These are phyloP conservation scores for Gorsachius goisagi DNA, from an alignment of 2,113 vertebrate species.

Conservation along the genomic window DNA sequence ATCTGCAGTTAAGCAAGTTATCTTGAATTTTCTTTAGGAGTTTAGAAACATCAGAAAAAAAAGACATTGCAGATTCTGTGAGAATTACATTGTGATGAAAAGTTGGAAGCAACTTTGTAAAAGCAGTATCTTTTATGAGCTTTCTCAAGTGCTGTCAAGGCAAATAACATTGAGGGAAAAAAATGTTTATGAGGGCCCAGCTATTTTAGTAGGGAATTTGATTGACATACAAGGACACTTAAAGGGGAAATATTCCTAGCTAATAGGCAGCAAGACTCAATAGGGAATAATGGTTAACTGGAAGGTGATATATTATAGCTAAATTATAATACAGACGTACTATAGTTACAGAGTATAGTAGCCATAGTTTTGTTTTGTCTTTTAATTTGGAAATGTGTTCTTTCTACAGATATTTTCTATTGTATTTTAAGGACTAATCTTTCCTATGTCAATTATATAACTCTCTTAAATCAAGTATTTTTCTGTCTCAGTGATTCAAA, in stretches of 20 bases:
- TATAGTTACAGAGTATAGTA: background rate
- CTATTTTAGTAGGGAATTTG: background rate
- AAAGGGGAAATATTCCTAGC: background rate
- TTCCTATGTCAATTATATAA: background rate
- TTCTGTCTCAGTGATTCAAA: background rate
- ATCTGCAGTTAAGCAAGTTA: background rate
- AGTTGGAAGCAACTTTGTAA: background rate
- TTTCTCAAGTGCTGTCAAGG: background rate
- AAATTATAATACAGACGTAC: background rate
- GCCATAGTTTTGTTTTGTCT: background rate
- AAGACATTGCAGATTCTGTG: background rate
- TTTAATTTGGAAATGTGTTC: background rate
- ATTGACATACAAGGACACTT: background rate
- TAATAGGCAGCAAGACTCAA: background rate
- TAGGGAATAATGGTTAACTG: background rate
- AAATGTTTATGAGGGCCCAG: background rate
- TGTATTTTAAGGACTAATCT: background rate
- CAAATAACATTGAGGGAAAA: background rate
- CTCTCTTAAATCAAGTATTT: background rate
- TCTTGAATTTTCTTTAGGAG: background rate
- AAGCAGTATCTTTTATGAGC: background rate
- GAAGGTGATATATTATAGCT: background rate
- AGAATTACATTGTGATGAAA: background rate
- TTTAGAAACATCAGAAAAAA: background rate
- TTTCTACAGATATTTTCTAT: background rate